Base-by-base conservation (phyloP, 2,113 vertebrate species). In the Tachycineta bicolor region DNA sequence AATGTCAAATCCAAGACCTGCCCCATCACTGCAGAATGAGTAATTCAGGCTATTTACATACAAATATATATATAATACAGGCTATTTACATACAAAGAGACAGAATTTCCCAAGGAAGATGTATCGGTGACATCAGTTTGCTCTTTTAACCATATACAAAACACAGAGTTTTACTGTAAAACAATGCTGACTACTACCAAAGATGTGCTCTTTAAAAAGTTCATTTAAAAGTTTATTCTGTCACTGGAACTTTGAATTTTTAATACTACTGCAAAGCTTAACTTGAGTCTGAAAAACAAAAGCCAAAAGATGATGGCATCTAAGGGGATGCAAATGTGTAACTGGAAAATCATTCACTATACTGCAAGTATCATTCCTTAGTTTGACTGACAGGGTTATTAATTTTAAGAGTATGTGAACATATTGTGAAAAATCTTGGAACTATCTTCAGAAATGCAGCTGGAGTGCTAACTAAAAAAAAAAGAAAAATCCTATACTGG, bases 361-460 rank as follows among this genome's bases (percentile, higher is more conserved):
- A 26, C 28, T 78, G 62, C 44, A 95, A 93, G 58, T 24, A 84
- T 58, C 24, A 29, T 39, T 68, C 52, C 31, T 71, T 56, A 33
- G 65, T 53, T 65, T 89, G 78, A 87, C 58, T 73, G 87, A 91
- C 65, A 94, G 37, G 58, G 22, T 90, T 80, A 71, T 83, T 93
- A 80, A 63, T 90, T 80, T 92, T 34, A 79, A 89, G 28, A 82
- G 53, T 43, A 87, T 49, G 41, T 62, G 89, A 97, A 87, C 62
- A 91, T 14, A 62, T 5, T 64, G 83, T 81, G 69, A 91, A 87
- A 92, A 82, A 71, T 46, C 69, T 58, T 91, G 69, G 80, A 94
- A 75, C n/a, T n/a, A 53, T 59, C 73, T 91, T 87, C 81, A 83
- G 80, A 92, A 77, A 89, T 56, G 56, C 76, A 96, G 73, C 74